These are phyloP conservation scores for Synanthedon myopaeformis DNA, from an alignment of 2,888 invertebrate genomes.

Conservation along the genomic window DNA sequence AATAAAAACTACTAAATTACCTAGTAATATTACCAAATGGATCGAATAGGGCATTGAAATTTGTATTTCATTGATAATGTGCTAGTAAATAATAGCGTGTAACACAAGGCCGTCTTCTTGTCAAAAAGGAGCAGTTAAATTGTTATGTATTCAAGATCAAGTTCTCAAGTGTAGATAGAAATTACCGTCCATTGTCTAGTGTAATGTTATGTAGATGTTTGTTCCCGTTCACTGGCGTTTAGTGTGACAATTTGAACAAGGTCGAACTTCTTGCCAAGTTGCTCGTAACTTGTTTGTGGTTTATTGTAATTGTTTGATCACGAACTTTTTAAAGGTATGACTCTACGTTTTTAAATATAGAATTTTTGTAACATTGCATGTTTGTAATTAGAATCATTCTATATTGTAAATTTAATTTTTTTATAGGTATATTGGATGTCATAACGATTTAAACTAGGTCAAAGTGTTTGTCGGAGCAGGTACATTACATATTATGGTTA, in stretches of 20 bases:
- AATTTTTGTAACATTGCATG: no score
- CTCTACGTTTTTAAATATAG: no score
- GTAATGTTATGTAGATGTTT: conserved; percentile 35
- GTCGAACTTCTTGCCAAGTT: conserved; percentile 19
- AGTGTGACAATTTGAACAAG: conserved; percentile 39
- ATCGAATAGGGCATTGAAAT: no score
- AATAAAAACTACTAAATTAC: no score
- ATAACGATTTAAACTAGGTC: no score
- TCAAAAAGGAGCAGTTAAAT: conserved; percentile 9
- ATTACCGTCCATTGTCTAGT: conserved; percentile 29
- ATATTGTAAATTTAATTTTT: no score
- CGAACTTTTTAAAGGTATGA: not conserved
- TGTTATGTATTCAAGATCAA: conserved; percentile 20
- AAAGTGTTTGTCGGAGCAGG: no score
- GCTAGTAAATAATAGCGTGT: conserved; percentile 1
- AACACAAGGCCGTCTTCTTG: conserved; percentile 1
- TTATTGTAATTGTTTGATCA: not conserved
- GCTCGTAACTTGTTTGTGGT: not conserved
- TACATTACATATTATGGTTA: no score
- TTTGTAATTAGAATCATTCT: no score
- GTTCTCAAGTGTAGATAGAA: conserved; percentile 22
- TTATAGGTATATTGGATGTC: no score
- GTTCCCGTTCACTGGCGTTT: conserved; percentile 35
- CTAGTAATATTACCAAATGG: no score
- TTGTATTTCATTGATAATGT: not conserved